Evolutionary conservation across 2,888 invertebrate genomes (phyloP), one percentile per base, ranked within the genome.

Genomic region (Aporophyla nigra): DNA sequence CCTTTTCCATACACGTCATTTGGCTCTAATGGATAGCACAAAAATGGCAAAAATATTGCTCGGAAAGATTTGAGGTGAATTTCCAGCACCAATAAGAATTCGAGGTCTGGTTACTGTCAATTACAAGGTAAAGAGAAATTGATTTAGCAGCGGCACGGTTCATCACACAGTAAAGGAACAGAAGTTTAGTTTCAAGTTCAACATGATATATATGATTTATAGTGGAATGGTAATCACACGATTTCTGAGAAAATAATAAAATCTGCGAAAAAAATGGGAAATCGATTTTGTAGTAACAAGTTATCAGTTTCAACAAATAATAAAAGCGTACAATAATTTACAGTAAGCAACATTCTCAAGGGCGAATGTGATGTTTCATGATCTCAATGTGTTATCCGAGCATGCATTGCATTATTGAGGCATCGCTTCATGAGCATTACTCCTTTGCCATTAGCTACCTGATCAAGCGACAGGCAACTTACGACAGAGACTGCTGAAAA

Each of bases 101-200:
- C 65, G 67, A 76, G 68, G 70, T 83, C 83, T 80, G 80, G 80
- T 80, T 84, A 78, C 82, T 82, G 86, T 84, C 83, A 87, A 81
- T 84, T 85, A 75, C 73, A 76, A 80, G 63, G 78, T 69, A 77
- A 82, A 80, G 72, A 74, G 53, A 85, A 85, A 86, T 87, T 80
- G 78, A 86, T 86, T 88, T 77, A 82, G 68, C 74, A 66, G 49
- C 54, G 59, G 68, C 71, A 58, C 40, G 61, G 6, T 14, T 27
- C 43, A 61, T 33, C 2, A 14, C 1, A n/a, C n/a, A 33, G 40
- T 14, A 19, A 9, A 53, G 5, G 0, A 19, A 3, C 68, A 83
- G 76, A 80, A 83, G 80, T 43, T 53, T 53, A 49, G 6, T 14
- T 10, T 0, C 6, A 53, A 53, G 21, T 16, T 53, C 6, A 10